Conservation (phyloP, 2,797 vertebrate species). For the Enoplosus armatus region DNA sequence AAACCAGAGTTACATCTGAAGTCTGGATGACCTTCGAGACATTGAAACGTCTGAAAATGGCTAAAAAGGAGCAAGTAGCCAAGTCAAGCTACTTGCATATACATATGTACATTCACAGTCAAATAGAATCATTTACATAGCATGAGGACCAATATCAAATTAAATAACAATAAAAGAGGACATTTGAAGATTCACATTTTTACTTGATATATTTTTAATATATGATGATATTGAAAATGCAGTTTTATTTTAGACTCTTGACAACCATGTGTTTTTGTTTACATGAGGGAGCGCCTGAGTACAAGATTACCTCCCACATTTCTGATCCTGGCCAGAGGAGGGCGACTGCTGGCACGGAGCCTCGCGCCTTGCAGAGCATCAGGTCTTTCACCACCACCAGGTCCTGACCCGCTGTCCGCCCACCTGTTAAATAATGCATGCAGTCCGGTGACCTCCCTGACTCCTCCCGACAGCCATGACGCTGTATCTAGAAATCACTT, state of each 20-base stretch:
- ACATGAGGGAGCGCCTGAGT: not conserved
- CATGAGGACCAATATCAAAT: not conserved
- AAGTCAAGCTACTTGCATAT: conserved; percentile 3
- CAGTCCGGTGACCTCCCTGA: conserved; percentile 58
- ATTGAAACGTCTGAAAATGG: not conserved
- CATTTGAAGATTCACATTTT: not conserved
- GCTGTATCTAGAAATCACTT: conserved; percentile 67
- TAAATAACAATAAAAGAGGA: not conserved
- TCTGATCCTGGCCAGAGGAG: conserved; percentile 50
- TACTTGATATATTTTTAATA: not conserved
- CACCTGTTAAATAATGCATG: conserved; percentile 76
- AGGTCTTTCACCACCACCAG: conserved; percentile 50
- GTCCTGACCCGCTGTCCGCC: conserved; percentile 63
- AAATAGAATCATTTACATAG: not conserved
- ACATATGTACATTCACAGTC: not conserved
- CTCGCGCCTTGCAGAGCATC: not conserved
- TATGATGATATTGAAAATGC: too few species aligned
- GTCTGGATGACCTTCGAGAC: not conserved
- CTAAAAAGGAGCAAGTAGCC: not conserved
- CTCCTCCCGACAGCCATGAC: conserved; percentile 57
- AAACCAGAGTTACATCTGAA: not conserved
- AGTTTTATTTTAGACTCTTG: not conserved
- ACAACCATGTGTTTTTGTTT: not conserved
- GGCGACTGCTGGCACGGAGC: conserved; percentile 27
- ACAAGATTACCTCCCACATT: not conserved